phyloP scores from a whole-genome alignment of 2,113 vertebrate genomes.

The Cnemophilus loriae region DNA sequence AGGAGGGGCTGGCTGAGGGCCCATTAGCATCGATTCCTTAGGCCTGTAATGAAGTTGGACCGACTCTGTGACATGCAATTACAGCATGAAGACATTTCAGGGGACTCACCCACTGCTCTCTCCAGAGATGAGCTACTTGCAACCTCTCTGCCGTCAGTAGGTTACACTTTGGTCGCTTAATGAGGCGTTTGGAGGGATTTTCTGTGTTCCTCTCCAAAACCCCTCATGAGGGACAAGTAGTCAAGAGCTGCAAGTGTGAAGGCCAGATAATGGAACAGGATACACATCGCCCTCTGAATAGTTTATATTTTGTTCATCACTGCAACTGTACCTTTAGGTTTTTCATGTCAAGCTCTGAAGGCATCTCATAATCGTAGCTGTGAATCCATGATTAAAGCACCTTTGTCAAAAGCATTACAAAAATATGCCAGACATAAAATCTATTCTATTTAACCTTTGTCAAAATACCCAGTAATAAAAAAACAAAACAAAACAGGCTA shows the following conservation, averaged over 20 bases:
- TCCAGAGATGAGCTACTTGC: not conserved
- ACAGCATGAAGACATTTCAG: not conserved
- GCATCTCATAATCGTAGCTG: not conserved
- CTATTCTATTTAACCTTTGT: not conserved
- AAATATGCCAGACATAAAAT: not conserved
- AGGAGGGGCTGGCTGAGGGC: not conserved
- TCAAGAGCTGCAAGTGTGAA: not conserved
- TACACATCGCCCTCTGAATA: not conserved
- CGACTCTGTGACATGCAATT: not conserved
- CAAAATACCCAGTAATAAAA: not conserved
- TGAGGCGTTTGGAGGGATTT: not conserved
- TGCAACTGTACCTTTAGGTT: not conserved
- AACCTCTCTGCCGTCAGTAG: not conserved
- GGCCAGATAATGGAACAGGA: not conserved
- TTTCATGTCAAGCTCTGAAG: not conserved
- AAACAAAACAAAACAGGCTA: not conserved
- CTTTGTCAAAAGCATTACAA: not conserved
- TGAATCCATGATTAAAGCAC: not conserved
- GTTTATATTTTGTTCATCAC: not conserved
- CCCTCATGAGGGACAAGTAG: not conserved
- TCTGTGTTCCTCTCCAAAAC: not conserved
- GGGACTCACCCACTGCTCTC: not conserved
- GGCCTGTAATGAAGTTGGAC: not conserved
- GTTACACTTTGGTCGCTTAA: not conserved
- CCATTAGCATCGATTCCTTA: not conserved